A percentile compares a stretch with the other conserved stretches of the same genome.
phyloP scores from a whole-genome alignment of 2,113 vertebrate genomes.

The Microcebus griseorufus region DNA sequence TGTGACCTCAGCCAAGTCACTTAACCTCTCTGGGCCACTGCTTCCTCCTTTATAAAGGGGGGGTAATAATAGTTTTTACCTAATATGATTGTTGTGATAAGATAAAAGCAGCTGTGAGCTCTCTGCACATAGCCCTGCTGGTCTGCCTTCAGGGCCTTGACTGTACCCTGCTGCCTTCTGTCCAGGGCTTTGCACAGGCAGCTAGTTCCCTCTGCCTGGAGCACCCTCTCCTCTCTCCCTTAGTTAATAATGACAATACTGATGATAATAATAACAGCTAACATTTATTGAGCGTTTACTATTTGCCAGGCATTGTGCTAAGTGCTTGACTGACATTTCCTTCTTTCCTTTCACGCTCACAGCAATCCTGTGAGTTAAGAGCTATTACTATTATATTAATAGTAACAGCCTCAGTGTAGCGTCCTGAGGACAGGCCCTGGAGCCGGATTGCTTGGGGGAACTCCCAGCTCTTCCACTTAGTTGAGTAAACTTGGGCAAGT shows the following conservation, averaged over 20 bases:
- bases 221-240: not conserved
- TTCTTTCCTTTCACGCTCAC: not conserved
- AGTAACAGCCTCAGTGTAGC: fast-evolving
- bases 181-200: not conserved
- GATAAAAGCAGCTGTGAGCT: too few species aligned
- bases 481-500: not conserved
- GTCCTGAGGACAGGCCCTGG: not conserved
- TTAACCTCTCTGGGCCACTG: not conserved
- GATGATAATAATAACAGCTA: not conserved
- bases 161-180: fast-evolving
- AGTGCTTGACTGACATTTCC: not conserved
- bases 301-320: not conserved
- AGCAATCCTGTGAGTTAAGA: not conserved
- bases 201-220: not conserved
- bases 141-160: not conserved
- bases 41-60: not conserved
- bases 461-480: not conserved
- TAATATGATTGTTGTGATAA: too few species aligned
- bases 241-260: not conserved
- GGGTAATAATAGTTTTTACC: not conserved
- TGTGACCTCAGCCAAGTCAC: not conserved
- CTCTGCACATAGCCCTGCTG: not conserved
- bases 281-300: not conserved
- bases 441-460: not conserved
- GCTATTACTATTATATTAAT: too few species aligned